A percentile compares a stretch with the other conserved stretches of the same genome.
phyloP scores from a whole-genome alignment of 1,140 invertebrate genomes.

The Ceratitis capitata region DNA sequence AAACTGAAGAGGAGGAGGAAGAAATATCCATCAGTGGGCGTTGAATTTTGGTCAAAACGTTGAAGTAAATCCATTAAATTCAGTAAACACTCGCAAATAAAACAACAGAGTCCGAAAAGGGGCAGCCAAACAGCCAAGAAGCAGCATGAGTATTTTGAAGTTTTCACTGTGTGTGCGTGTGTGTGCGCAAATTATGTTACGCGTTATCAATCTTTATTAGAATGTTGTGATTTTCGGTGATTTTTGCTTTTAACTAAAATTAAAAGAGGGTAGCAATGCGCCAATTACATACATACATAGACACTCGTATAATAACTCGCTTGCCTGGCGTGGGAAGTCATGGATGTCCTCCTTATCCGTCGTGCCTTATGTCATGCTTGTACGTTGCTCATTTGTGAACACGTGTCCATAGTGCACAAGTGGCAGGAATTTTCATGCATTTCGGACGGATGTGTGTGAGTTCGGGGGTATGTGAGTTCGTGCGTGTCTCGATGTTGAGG shows the following conservation, averaged over 20 bases:
- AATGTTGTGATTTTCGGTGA: conserved; percentile 32
- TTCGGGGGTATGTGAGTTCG: too few species aligned
- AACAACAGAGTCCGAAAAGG: too few species aligned
- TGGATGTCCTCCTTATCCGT: not conserved
- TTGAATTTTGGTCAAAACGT: conserved; percentile 21
- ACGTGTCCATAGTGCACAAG: conserved; percentile 20
- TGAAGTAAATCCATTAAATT: conserved; percentile 33
- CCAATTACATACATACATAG: too few species aligned
- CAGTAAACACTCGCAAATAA: not conserved
- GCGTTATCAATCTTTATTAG: conserved; percentile 25
- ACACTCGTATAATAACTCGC: not conserved
- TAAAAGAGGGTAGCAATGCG: not conserved
- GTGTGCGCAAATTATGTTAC: conserved; percentile 2
- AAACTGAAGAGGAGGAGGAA: not conserved
- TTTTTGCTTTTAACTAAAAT: conserved; percentile 33
- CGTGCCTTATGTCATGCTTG: not conserved
- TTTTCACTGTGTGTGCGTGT: not conserved
- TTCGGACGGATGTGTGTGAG: too few species aligned
- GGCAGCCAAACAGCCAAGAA: not conserved
- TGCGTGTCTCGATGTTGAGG: not conserved
- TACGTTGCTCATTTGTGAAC: conserved; percentile 34
- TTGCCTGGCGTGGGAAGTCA: not conserved
- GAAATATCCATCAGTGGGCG: not conserved
- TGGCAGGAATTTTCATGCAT: not conserved
- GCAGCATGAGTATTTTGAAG: not conserved